These are phyloP conservation scores for Pipra filicauda DNA, from an alignment of 2,113 vertebrate species.

Conservation along the genomic window DNA sequence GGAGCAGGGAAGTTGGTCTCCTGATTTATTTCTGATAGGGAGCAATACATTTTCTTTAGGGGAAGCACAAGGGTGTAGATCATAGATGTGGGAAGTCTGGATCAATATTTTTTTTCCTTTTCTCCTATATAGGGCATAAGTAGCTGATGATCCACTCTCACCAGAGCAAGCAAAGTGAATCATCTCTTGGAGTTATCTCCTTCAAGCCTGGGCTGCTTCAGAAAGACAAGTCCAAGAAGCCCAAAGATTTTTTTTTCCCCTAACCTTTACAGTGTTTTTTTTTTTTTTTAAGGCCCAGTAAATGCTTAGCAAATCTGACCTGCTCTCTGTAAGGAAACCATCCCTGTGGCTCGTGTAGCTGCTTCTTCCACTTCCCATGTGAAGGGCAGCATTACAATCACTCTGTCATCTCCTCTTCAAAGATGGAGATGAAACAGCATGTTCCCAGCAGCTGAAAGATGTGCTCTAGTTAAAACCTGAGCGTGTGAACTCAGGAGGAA, in stretches of 20 bases:
- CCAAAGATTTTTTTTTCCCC: neutral
- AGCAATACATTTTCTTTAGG: conserved; percentile 61
- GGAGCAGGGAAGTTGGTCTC: conserved; percentile 16
- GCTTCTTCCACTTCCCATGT: neutral
- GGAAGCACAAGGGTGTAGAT: conserved; percentile 62
- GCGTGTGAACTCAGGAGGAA: neutral
- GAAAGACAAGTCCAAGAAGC: neutral
- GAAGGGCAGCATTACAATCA: neutral
- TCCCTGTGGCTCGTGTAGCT: neutral
- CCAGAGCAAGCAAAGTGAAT: neutral
- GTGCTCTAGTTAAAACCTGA: neutral
- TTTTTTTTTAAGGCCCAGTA: neutral
- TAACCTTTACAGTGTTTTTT: neutral
- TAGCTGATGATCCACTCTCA: neutral
- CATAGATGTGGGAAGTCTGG: conserved; percentile 44
- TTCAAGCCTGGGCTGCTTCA: neutral
- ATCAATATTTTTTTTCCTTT: conserved; percentile 44
- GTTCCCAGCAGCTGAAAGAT: neutral
- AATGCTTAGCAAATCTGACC: neutral
- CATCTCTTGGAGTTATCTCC: conserved; percentile 19
- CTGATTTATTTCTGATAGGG: conserved; percentile 64
- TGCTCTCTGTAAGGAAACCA: neutral
- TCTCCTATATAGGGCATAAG: neutral
- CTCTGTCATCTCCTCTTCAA: conserved; percentile 26
- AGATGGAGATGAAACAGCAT: conserved; percentile 23